phyloP scores from a whole-genome alignment of 2,113 vertebrate genomes.

The Nyctibius bracteatus region DNA sequence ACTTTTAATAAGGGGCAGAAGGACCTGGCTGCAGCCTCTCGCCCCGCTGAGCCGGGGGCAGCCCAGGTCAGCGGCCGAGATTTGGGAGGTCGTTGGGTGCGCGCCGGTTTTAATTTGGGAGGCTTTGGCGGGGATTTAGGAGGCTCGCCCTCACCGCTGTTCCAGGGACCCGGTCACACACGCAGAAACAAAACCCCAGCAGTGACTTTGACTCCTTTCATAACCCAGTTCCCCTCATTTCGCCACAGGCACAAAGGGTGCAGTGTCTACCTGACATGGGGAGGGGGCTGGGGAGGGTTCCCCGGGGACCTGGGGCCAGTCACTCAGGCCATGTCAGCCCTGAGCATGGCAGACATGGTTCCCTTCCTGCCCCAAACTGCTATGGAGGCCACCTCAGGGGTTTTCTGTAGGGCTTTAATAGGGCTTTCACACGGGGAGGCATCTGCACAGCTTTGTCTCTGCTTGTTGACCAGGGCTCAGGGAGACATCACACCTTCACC shows the following conservation, averaged over 20 bases:
- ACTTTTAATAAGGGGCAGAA: neutral
- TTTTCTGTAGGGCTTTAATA: accelerated
- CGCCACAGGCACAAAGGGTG: neutral
- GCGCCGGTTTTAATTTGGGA: constrained; percentile 11
- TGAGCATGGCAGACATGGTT: accelerated
- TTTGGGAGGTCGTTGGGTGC: neutral
- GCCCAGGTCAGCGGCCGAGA: neutral
- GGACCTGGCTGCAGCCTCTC: neutral
- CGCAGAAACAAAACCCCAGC: neutral
- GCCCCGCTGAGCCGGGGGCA: neutral
- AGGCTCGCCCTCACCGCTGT: neutral
- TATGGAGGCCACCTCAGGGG: accelerated
- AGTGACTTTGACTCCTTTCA: neutral
- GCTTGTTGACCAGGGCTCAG: neutral
- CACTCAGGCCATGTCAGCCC: accelerated
- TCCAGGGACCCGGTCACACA: neutral
- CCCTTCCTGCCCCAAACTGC: neutral
- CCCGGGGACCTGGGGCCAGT: accelerated
- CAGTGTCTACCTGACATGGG: neutral
- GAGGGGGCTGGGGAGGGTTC: neutral
- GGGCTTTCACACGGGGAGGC: accelerated
- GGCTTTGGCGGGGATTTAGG: constrained; percentile 43
- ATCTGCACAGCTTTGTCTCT: neutral
- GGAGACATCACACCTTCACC: neutral
- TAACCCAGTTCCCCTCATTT: accelerated